These are phyloP conservation scores for Drosophila mimetica DNA, from an alignment of 2,888 invertebrate genomes.

Conservation along the genomic window DNA sequence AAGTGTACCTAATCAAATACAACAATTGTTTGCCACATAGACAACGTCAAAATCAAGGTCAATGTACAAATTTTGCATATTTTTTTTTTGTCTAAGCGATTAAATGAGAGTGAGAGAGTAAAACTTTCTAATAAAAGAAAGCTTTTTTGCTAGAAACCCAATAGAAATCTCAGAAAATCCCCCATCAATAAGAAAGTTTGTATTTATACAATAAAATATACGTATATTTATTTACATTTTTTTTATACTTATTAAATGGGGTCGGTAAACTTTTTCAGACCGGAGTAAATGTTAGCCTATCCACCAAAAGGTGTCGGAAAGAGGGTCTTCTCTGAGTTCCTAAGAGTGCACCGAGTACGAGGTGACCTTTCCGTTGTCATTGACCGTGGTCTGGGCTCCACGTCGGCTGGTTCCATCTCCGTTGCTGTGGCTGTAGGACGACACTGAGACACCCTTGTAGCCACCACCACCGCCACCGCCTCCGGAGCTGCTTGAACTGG, in stretches of 20 bases:
- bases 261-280: constrained; percentile 1
- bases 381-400: constrained; percentile 88
- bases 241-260: constrained; percentile 17
- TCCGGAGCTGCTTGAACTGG: constrained; percentile 53
- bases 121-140: constrained; percentile 64
- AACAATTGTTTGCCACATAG: constrained; percentile 1
- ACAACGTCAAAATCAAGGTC: constrained; percentile 58
- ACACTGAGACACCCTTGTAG: constrained; percentile 87
- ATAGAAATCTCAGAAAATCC: neutral
- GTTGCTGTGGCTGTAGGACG: constrained; percentile 87
- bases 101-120: constrained; percentile 16
- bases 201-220: constrained; percentile 33
- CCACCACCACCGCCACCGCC: constrained; percentile 74
- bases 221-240: constrained; percentile 28
- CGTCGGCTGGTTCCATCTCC: constrained; percentile 86
- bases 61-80: constrained; percentile 39
- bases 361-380: constrained; percentile 90
- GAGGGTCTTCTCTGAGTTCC: constrained; percentile 10
- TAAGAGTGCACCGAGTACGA: constrained; percentile 85
- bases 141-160: constrained; percentile 36
- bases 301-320: neutral
- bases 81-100: constrained; percentile 3
- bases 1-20: constrained; percentile 3
- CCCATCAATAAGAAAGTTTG: constrained; percentile 49
- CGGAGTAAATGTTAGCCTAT: neutral